Evolutionary conservation across 2,888 invertebrate species (phyloP).

Genomic region (Desoria tigrina): DNA sequence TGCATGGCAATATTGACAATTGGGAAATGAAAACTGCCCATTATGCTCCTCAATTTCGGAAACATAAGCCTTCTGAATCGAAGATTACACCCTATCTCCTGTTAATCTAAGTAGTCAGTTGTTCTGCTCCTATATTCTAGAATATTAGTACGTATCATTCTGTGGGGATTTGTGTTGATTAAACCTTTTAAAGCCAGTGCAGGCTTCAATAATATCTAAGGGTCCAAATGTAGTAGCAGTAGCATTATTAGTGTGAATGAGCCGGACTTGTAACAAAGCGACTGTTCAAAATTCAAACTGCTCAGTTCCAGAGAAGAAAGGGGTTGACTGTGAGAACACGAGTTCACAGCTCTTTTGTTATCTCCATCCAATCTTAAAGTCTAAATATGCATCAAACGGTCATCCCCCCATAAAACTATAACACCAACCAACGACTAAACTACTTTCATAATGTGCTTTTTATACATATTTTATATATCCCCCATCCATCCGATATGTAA

Average conservation of each 20-base stretch:
- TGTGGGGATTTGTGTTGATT: not conserved
- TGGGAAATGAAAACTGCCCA: too few relatives aligned
- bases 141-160: not conserved
- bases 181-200: too few relatives aligned
- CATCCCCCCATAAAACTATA: not conserved
- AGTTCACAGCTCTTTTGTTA: slow-evolving; percentile 10
- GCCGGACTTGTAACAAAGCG: too few relatives aligned
- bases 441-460: too few relatives aligned
- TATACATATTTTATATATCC: too few relatives aligned
- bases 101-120: not conserved
- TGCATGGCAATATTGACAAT: too few relatives aligned
- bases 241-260: too few relatives aligned
- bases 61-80: slow-evolving; percentile 2
- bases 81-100: slow-evolving; percentile 12
- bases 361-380: slow-evolving; percentile 11
- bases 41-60: not conserved
- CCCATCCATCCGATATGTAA: too few relatives aligned
- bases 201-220: too few relatives aligned
- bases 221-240: too few relatives aligned
- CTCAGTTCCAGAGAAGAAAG: not conserved
- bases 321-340: slow-evolving; percentile 14
- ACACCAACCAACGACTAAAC: not conserved
- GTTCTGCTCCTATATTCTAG: not conserved
- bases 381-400: not conserved
- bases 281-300: too few relatives aligned